Evolutionary conservation across 2,888 invertebrate genomes (phyloP).

Genomic region (Ichneumoninae sp.): DNA sequence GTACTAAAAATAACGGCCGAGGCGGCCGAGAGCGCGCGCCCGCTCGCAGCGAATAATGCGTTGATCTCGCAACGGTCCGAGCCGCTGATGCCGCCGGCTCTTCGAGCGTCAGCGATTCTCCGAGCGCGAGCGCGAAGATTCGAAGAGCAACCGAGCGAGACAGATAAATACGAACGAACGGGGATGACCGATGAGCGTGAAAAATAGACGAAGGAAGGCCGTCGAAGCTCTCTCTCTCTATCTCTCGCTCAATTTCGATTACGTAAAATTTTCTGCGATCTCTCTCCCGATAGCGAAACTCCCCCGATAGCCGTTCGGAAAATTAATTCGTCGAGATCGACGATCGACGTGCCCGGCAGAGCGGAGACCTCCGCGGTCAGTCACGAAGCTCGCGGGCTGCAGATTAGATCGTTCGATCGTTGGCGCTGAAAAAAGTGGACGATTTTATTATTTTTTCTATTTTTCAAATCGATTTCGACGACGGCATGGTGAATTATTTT

Average conservation of each 20-base stretch:
- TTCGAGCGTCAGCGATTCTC: neutral
- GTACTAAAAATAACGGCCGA: constrained; percentile 82
- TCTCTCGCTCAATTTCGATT: constrained; percentile 66
- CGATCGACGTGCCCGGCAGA: constrained; percentile 6
- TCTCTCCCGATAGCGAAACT: neutral
- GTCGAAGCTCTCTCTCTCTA: constrained; percentile 26
- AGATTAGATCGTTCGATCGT: constrained; percentile 17
- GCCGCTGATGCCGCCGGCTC: constrained; percentile 1
- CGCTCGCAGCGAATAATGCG: constrained; percentile 65
- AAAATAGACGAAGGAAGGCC: constrained; percentile 69
- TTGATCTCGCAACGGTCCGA: constrained; percentile 14
- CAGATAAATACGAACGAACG: constrained; percentile 56
- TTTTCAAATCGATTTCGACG: neutral
- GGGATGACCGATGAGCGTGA: constrained; percentile 61
- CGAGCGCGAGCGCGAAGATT: constrained; percentile 20
- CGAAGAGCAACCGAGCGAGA: constrained; percentile 28
- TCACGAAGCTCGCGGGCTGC: constrained; percentile 28
- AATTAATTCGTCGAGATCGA: constrained; percentile 26
- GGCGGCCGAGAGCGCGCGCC: constrained; percentile 74
- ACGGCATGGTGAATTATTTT: neutral
- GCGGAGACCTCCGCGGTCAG: constrained; percentile 27
- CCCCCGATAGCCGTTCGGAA: neutral
- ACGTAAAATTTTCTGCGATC: constrained; percentile 75
- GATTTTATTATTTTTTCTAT: neutral
- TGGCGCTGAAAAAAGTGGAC: constrained; percentile 5